These are phyloP conservation scores for Aricia agestis DNA, from an alignment of 1,140 invertebrate genomes.

Conservation along the genomic window DNA sequence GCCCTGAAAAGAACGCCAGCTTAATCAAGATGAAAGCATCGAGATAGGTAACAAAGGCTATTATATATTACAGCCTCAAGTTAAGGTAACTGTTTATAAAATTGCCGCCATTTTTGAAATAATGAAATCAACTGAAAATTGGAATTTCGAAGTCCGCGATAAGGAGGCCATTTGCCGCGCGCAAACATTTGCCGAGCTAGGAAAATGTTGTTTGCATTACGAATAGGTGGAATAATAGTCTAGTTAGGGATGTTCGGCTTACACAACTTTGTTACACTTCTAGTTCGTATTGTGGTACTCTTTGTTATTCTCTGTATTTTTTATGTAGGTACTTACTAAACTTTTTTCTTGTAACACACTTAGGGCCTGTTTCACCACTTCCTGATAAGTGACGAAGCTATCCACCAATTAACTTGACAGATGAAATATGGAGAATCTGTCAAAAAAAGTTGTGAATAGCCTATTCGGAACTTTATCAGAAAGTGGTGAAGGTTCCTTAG, in stretches of 20 bases:
- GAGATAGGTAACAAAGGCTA: not conserved
- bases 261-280: slow-evolving; percentile 1
- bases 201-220: slow-evolving; percentile 3
- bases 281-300: not conserved
- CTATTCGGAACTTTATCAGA: too few relatives aligned
- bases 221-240: slow-evolving; percentile 6
- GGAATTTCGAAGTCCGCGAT: not conserved
- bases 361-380: too few relatives aligned
- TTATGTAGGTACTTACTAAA: too few relatives aligned
- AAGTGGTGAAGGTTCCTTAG: too few relatives aligned
- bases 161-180: not conserved
- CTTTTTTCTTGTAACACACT: too few relatives aligned
- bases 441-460: too few relatives aligned
- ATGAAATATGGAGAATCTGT: too few relatives aligned
- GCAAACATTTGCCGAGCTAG: slow-evolving; percentile 1
- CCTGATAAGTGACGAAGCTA: too few relatives aligned
- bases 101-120: not conserved
- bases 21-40: not conserved
- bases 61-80: not conserved
- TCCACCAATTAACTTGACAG: too few relatives aligned
- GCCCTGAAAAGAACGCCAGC: not conserved
- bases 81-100: slow-evolving; percentile 1
- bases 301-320: not conserved
- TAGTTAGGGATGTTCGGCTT: not conserved
- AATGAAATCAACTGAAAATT: slow-evolving; percentile 6